phyloP scores from a whole-genome alignment of 64 coral and sea anemone species.

The Porites australiensis region DNA sequence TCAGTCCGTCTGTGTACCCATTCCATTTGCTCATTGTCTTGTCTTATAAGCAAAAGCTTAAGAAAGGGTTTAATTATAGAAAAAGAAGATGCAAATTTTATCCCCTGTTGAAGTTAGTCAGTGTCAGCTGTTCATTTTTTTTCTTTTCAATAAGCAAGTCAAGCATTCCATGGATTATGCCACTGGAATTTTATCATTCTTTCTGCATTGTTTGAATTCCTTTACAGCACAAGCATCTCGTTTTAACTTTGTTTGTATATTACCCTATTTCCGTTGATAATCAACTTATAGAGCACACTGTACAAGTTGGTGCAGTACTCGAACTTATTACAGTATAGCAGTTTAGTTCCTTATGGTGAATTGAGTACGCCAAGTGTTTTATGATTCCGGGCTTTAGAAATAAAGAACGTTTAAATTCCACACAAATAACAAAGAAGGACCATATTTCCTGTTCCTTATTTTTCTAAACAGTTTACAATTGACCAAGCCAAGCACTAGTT shows the following conservation, averaged over 20 bases:
- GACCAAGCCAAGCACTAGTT: no score
- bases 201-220: constrained; percentile 26
- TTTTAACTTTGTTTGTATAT: not conserved
- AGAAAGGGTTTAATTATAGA: no score
- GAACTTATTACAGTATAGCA: not conserved
- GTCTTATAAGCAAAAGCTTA: no score
- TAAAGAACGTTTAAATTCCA: no score
- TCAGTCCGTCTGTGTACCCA: no score
- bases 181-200: not conserved
- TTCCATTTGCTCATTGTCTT: no score
- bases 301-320: not conserved
- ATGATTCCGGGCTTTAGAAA: no score
- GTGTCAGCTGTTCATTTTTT: not conserved
- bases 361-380: not conserved
- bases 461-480: no score
- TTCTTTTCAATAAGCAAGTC: not conserved
- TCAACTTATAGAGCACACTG: not conserved
- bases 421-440: no score
- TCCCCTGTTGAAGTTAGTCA: no score
- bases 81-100: no score
- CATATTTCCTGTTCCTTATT: no score
- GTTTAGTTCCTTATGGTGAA: not conserved
- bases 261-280: not conserved
- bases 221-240: not conserved
- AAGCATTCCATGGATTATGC: not conserved